Conservation (phyloP, 2,113 vertebrate genomes). For the Oreamnos americanus region DNA sequence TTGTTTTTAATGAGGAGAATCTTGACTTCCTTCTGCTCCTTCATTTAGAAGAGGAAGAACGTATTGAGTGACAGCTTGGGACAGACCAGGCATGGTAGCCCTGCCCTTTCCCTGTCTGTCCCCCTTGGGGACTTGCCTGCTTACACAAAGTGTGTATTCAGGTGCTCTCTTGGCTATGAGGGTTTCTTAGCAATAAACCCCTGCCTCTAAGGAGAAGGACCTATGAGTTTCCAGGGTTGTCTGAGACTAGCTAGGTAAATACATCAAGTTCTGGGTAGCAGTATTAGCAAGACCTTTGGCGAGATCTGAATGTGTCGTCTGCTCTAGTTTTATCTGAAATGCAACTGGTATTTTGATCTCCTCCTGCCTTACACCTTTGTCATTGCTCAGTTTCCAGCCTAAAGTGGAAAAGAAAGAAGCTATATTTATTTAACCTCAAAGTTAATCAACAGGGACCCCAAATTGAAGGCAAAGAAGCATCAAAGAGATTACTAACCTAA, state of each 20-base stretch:
- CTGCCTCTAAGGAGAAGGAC: not conserved
- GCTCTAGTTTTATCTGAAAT: not conserved
- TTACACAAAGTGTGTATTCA: not conserved
- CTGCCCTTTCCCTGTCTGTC: not conserved
- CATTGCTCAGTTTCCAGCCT: not conserved
- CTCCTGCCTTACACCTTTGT: not conserved
- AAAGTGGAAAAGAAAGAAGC: not conserved
- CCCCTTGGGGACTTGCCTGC: not conserved
- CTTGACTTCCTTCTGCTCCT: not conserved
- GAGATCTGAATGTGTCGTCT: not conserved
- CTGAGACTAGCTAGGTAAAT: not conserved
- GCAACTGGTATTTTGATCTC: not conserved
- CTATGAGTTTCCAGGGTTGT: not conserved
- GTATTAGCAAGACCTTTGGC: not conserved
- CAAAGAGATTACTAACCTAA: not conserved
- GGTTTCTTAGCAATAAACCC: not conserved
- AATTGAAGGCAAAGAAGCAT: not conserved
- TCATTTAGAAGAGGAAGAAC: not conserved
- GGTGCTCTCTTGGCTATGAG: not conserved
- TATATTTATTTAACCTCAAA: not conserved
- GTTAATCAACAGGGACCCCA: not conserved
- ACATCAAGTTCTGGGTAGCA: not conserved
- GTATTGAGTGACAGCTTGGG: not conserved
- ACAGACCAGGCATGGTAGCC: not conserved
- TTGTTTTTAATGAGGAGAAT: not conserved